Percentiles rank a stretch among this genome's conserved stretches.
These are phyloP conservation scores for Lacanobia oleracea DNA, from an alignment of 2,888 invertebrate species.

Conservation along the genomic window DNA sequence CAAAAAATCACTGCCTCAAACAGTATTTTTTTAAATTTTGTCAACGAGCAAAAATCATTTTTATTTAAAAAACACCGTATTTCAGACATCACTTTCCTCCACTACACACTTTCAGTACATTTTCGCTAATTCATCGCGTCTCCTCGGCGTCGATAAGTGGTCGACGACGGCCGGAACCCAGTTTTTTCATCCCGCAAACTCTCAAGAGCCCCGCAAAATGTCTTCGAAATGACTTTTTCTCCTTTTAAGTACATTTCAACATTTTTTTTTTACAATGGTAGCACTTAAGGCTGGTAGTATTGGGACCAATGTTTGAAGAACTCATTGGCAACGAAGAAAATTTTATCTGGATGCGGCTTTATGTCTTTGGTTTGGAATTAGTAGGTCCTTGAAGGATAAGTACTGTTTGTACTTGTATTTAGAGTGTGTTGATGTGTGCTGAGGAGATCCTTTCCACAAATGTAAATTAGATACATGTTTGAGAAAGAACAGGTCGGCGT, in stretches of 20 bases:
- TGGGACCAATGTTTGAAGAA: conserved; percentile 61
- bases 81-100: conserved; percentile 26
- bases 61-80: conserved; percentile 12
- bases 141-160: conserved; percentile 83
- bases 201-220: conserved; percentile 87
- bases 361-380: conserved; percentile 54
- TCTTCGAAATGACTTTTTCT: conserved; percentile 86
- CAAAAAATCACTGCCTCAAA: neutral
- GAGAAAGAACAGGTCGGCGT: neutral
- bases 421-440: conserved; percentile 26
- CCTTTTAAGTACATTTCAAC: conserved; percentile 84
- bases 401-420: conserved; percentile 52
- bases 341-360: conserved; percentile 63
- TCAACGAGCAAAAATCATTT: neutral
- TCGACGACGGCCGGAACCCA: conserved; percentile 83
- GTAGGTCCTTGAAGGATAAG: conserved; percentile 52
- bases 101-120: conserved; percentile 58
- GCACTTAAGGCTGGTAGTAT: conserved; percentile 75
- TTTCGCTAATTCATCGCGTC: conserved; percentile 80
- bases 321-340: conserved; percentile 46
- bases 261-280: conserved; percentile 78
- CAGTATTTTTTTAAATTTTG: neutral
- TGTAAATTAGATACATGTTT: conserved; percentile 6
- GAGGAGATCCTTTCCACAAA: neutral
- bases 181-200: conserved; percentile 84